Conservation (phyloP, 2,888 invertebrate genomes). For the Aethes cnicana region DNA sequence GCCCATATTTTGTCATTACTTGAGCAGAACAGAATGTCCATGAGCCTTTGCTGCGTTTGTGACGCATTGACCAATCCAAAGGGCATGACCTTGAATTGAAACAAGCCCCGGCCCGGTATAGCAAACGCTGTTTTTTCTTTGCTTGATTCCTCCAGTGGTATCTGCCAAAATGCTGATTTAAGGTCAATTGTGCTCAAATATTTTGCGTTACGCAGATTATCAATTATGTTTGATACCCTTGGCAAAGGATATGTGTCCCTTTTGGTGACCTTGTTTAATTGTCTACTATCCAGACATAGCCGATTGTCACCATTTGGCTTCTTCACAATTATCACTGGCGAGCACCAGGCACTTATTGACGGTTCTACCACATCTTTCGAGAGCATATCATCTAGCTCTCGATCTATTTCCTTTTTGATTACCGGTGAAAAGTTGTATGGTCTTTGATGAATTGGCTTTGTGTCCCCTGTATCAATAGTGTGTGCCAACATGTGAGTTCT, state of each 20-base stretch:
- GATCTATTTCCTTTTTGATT: no score
- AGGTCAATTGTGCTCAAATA: constrained; percentile 35
- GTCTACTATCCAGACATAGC: no score
- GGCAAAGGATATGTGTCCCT: constrained; percentile 27
- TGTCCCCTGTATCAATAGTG: background rate
- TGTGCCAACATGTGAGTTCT: constrained; percentile 6
- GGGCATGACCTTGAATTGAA: constrained; percentile 28
- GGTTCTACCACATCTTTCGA: no score
- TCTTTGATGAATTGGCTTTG: background rate
- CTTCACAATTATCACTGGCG: no score
- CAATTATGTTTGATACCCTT: constrained; percentile 31
- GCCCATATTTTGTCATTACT: constrained; percentile 21
- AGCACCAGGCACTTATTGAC: no score
- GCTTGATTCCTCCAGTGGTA: constrained; percentile 32
- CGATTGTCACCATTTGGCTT: constrained; percentile 13
- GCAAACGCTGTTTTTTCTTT: constrained; percentile 34
- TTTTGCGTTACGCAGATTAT: constrained; percentile 29
- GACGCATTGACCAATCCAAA: constrained; percentile 28
- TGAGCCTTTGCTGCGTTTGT: constrained; percentile 24
- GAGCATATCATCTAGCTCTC: no score
- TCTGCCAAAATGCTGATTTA: constrained; percentile 45
- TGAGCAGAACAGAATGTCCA: constrained; percentile 26
- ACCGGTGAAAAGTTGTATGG: background rate
- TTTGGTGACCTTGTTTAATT: constrained; percentile 33
- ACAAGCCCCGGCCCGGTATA: constrained; percentile 18